Evolutionary conservation across 2,797 vertebrate species (phyloP).

Genomic region (Harpagifer antarcticus): DNA sequence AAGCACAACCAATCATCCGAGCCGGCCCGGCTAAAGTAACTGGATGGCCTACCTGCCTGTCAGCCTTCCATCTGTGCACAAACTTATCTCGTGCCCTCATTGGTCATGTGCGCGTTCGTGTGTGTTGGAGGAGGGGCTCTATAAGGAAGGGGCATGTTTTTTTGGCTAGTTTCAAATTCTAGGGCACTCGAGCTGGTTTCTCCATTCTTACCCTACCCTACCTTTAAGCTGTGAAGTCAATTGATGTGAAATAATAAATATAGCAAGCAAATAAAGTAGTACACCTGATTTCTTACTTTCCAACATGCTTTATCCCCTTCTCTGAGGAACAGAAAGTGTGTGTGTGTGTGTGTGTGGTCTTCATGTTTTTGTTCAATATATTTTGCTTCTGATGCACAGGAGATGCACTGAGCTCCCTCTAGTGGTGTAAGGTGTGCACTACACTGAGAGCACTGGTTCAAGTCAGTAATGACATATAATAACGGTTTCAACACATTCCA

Average conservation of each 20-base stretch:
- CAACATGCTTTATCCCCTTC: background rate
- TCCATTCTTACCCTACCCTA: background rate
- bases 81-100: no score
- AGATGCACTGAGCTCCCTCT: background rate
- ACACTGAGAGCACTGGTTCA: background rate
- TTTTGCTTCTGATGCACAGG: background rate
- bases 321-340: background rate
- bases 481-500: background rate
- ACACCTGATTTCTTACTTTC: conserved; percentile 2
- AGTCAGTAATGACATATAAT: background rate
- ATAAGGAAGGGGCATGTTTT: no score
- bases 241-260: conserved; percentile 33
- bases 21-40: no score
- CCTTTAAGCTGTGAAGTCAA: conserved; percentile 3
- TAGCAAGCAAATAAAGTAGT: background rate
- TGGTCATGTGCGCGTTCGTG: no score
- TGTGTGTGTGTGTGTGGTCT: background rate
- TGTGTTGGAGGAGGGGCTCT: no score
- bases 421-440: conserved; percentile 4
- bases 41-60: no score
- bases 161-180: no score
- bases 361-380: no score
- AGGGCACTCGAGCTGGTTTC: no score
- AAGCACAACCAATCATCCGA: no score
- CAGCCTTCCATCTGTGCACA: no score